Evolutionary conservation across 2,888 invertebrate genomes (phyloP).

Genomic region (Pachycephus smyrnensis): DNA sequence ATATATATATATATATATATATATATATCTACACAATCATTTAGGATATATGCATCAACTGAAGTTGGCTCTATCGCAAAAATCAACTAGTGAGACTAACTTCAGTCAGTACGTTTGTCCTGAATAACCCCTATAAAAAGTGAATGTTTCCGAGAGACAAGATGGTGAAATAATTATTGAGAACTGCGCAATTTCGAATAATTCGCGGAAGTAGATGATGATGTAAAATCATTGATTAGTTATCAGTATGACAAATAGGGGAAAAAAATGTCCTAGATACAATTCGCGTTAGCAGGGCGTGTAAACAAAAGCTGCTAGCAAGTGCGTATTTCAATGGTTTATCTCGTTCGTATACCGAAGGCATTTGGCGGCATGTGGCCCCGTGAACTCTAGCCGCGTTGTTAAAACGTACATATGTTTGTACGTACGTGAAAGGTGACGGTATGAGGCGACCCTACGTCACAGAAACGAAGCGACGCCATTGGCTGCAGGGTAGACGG

Average conservation of each 20-base stretch:
- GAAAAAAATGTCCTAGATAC: background rate
- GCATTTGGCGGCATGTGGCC: background rate
- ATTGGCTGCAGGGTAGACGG: constrained; percentile 51
- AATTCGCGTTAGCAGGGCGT: background rate
- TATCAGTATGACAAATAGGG: background rate
- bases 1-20: no score
- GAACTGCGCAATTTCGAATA: background rate
- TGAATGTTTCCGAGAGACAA: background rate
- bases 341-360: background rate
- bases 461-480: constrained; percentile 32
- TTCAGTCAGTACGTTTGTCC: background rate
- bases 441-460: constrained; percentile 48
- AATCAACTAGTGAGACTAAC: background rate
- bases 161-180: background rate
- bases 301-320: background rate
- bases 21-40: no score
- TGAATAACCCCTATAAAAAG: no score
- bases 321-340: background rate
- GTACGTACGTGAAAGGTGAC: constrained; percentile 18
- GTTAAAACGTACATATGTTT: background rate
- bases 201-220: no score
- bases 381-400: background rate
- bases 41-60: background rate
- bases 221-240: background rate
- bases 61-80: background rate